phyloP scores from a whole-genome alignment of 2,888 invertebrate genomes.

The Philhelius pedissequus region DNA sequence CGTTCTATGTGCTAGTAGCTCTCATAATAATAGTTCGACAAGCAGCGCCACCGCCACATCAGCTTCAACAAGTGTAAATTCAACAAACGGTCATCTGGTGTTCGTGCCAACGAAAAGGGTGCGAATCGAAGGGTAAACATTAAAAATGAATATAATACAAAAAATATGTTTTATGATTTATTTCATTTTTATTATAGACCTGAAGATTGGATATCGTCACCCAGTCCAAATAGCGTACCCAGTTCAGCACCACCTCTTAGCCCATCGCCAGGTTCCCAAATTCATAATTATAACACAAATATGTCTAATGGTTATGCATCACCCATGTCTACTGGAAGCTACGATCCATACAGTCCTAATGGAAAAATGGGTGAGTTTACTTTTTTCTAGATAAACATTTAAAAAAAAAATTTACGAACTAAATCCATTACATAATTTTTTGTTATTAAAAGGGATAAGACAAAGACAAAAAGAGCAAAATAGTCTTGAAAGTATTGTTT shows the following conservation, averaged over 20 bases:
- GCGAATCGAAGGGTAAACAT: constrained; percentile 78
- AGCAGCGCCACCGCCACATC: constrained; percentile 59
- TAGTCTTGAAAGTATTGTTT: too few relatives aligned
- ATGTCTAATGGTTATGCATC: constrained; percentile 88
- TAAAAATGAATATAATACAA: neutral
- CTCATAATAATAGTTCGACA: constrained; percentile 44
- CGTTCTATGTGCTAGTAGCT: constrained; percentile 39
- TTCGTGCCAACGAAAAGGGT: constrained; percentile 80
- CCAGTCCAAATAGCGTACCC: constrained; percentile 81
- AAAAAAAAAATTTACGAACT: too few relatives aligned
- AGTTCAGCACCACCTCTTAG: constrained; percentile 83
- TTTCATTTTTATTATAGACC: constrained; percentile 70
- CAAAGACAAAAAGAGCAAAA: too few relatives aligned
- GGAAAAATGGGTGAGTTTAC: constrained; percentile 91
- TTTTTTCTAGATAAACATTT: neutral
- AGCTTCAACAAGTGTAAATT: constrained; percentile 72
- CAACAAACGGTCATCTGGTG: constrained; percentile 78
- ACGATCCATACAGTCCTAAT: constrained; percentile 93
- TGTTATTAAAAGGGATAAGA: too few relatives aligned
- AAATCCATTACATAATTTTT: too few relatives aligned
- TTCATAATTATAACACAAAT: constrained; percentile 77
- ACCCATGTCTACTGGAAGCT: constrained; percentile 92
- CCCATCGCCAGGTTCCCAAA: constrained; percentile 83
- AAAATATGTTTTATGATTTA: neutral
- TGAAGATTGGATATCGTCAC: constrained; percentile 84